Conservation (phyloP, 2,888 invertebrate species). For the Mechanitis messenoides region DNA sequence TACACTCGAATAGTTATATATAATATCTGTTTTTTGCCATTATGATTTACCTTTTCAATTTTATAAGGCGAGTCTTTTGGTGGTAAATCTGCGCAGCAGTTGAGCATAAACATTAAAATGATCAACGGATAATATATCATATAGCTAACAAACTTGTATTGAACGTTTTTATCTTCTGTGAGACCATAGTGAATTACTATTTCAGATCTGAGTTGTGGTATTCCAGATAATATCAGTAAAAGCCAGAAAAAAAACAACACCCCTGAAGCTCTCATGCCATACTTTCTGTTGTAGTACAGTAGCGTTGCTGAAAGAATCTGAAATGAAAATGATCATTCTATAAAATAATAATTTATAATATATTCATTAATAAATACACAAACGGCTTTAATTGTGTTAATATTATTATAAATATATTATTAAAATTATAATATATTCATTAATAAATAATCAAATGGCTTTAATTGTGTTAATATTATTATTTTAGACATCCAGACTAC, state of each 20-base stretch:
- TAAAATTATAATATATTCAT: too few relatives aligned
- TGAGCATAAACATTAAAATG: conserved; percentile 82
- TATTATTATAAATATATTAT: too few relatives aligned
- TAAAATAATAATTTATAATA: too few relatives aligned
- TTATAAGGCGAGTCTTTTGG: conserved; percentile 83
- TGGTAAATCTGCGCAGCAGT: conserved; percentile 86
- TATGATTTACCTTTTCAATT: conserved; percentile 77
- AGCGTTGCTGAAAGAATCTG: conserved; percentile 84
- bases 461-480: too few relatives aligned
- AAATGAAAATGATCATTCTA: conserved; percentile 26
- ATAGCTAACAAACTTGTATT: conserved; percentile 84
- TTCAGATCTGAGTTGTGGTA: conserved; percentile 84
- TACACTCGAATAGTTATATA: too few relatives aligned
- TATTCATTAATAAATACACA: too few relatives aligned
- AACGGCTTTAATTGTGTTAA: too few relatives aligned
- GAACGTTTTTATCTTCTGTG: conserved; percentile 73
- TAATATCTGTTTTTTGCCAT: too few relatives aligned
- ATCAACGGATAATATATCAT: conserved; percentile 87
- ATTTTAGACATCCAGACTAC: too few relatives aligned
- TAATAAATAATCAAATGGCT: too few relatives aligned
- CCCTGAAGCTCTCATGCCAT: conserved; percentile 93
- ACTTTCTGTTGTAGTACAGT: conserved; percentile 86
- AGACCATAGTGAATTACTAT: conserved; percentile 54
- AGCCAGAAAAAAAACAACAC: conserved; percentile 95
- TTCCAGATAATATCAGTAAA: conserved; percentile 81